Percentiles rank a stretch among this genome's conserved stretches.
Evolutionary conservation across 2,113 vertebrate genomes (phyloP).

Genomic region (Thryonomys swinderianus): DNA sequence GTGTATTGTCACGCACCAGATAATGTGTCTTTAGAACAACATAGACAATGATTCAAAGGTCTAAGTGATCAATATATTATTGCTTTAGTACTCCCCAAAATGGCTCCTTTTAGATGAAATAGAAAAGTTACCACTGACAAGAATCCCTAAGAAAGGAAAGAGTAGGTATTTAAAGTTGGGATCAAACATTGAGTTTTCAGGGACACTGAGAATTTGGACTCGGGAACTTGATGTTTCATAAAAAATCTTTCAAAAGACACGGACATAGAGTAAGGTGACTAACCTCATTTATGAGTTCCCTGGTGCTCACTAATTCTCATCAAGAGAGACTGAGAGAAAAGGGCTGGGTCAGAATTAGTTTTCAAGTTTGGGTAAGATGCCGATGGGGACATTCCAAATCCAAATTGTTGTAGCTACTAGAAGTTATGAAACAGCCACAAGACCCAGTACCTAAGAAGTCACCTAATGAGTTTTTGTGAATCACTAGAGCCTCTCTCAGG

Average conservation of each 20-base stretch:
- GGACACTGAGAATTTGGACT: background rate
- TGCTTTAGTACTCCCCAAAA: background rate
- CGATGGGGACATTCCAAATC: background rate
- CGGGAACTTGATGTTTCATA: background rate
- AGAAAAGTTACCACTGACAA: background rate
- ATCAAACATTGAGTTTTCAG: background rate
- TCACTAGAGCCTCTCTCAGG: background rate
- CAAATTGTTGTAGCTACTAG: background rate
- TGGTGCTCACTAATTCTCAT: background rate
- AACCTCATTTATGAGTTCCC: background rate
- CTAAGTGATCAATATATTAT: background rate
- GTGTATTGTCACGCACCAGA: background rate
- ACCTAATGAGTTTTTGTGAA: background rate
- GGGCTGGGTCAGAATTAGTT: background rate
- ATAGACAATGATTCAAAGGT: background rate
- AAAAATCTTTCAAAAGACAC: background rate
- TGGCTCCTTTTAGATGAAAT: background rate
- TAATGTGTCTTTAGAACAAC: background rate
- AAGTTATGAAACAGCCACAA: background rate
- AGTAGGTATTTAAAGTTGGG: background rate
- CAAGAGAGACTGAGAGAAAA: background rate
- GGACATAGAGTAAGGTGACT: background rate
- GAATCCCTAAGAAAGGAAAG: background rate
- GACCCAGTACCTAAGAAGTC: background rate
- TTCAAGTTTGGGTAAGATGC: background rate